phyloP scores from a whole-genome alignment of 64 coral and sea anemone genomes.

The Platygyra sinensis region DNA sequence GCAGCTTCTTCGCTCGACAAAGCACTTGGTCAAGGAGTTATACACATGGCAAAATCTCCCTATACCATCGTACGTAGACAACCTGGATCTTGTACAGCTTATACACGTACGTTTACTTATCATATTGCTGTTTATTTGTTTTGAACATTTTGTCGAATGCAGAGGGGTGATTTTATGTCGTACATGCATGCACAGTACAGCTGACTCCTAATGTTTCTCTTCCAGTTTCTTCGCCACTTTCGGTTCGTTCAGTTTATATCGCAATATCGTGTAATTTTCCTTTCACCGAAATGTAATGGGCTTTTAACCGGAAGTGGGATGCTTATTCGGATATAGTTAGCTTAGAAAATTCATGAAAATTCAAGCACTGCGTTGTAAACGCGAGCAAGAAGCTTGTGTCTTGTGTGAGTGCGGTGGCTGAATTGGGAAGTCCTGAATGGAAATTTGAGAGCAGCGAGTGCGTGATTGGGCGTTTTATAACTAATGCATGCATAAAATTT shows the following conservation, averaged over 20 bases:
- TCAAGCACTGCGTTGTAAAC: too few relatives aligned
- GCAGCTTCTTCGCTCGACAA: conserved; percentile 83
- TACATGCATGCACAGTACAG: background rate
- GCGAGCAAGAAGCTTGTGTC: too few relatives aligned
- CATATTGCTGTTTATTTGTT: background rate
- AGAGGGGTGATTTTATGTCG: background rate
- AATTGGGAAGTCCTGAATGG: background rate
- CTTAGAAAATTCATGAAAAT: too few relatives aligned
- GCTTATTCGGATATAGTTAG: too few relatives aligned
- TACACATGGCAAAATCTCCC: conserved; percentile 68
- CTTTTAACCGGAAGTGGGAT: conserved; percentile 17
- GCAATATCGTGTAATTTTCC: conserved; percentile 7
- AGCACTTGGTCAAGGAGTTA: conserved; percentile 73
- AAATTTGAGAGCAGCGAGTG: background rate
- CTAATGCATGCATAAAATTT: conserved; percentile 1
- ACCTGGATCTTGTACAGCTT: conserved; percentile 49
- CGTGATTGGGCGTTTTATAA: background rate
- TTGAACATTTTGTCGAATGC: background rate
- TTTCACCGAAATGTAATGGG: background rate
- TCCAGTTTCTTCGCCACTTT: background rate
- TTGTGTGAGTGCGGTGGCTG: background rate
- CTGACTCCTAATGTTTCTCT: background rate
- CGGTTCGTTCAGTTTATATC: background rate
- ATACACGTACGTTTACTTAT: conserved; percentile 48
- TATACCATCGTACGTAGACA: conserved; percentile 56